Evolutionary conservation across 30 jellyfish, hydroid and myxozoan species (phyloP), one percentile per base, ranked within the genome.

Genomic region (Clytia hemisphaerica): DNA sequence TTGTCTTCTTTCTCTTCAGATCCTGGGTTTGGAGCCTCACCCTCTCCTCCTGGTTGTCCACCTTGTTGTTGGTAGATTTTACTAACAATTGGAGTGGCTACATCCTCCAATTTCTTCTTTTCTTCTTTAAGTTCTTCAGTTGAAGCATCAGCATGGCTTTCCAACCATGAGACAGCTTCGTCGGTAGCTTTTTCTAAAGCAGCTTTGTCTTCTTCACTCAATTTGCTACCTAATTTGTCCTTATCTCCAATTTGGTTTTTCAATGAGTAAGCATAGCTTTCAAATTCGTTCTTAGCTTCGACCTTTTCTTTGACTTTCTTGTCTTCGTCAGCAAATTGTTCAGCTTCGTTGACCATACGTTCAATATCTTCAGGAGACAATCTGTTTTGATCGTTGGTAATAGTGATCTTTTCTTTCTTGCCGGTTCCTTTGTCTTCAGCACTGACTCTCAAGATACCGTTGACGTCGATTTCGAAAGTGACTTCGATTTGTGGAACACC

Each of bases 361-460:
- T 92, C 99, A 67, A 92, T 92, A 60, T 92, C 99, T 61, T 92
- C 99, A 29, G 99, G 99, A 53, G 99, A 72, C 67, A 92, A 54
- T 45, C 99, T 65, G 85, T 92, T 92, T 77, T 92, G 96, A 60
- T 92, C 99, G 71, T 92, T 92, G 12, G 99, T 92, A 76, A 92
- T 92, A 14, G 99, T 92, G 76, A 92, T 92, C 83, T 92, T 92
- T 60, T 92, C 96, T 51, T 83, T 84, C 93, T 83, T 84, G 33
- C 96, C 96, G 27, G 99, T 83, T 15, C 96, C 95, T 75, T 92
- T 92, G 72, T 92, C 99, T 73, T 92, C 96, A 45, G 99, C 99
- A n/a, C 97, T 78, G 31, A 92, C 96, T 45, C 96, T 71, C 57
- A 92, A 58, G 50, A 92, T 92, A 79, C 99, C 99, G 57, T 92